phyloP scores from a whole-genome alignment of 2,888 invertebrate species.

The Melikaiella ostensackeni region DNA sequence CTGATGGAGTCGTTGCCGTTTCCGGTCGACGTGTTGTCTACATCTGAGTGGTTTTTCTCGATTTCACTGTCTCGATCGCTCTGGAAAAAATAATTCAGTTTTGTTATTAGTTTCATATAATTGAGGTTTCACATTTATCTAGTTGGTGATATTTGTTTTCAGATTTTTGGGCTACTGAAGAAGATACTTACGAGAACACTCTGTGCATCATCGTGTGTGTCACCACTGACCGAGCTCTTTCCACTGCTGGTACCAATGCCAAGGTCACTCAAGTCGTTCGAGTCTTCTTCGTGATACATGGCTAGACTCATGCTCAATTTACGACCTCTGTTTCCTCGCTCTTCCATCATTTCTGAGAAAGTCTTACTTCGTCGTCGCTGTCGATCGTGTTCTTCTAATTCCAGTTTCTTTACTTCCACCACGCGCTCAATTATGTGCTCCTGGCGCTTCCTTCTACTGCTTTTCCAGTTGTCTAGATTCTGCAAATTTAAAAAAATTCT shows the following conservation, averaged over 20 bases:
- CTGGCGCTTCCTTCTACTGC: slow-evolving; percentile 93
- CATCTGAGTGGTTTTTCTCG: slow-evolving; percentile 74
- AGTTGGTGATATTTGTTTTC: not conserved
- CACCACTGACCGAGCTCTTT: slow-evolving; percentile 75
- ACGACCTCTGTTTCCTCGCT: slow-evolving; percentile 82
- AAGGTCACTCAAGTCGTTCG: slow-evolving; percentile 90
- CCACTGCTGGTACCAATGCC: slow-evolving; percentile 81
- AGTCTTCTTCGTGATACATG: slow-evolving; percentile 89
- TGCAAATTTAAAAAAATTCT: slow-evolving; percentile 70
- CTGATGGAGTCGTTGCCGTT: slow-evolving; percentile 56
- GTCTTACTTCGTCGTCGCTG: slow-evolving; percentile 91
- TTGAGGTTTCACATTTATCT: not conserved
- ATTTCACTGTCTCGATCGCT: slow-evolving; percentile 76
- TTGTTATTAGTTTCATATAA: not conserved
- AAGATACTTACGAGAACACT: slow-evolving; percentile 70
- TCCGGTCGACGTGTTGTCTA: slow-evolving; percentile 65
- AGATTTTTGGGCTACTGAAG: not conserved
- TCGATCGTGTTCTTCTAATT: slow-evolving; percentile 87
- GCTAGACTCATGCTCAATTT: slow-evolving; percentile 81
- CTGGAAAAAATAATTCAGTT: slow-evolving; percentile 58
- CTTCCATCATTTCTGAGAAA: slow-evolving; percentile 96
- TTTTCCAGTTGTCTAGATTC: slow-evolving; percentile 97
- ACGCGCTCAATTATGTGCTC: slow-evolving; percentile 94
- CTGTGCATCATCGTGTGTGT: slow-evolving; percentile 74
- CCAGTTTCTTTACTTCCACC: slow-evolving; percentile 92